Evolutionary conservation across 2,113 vertebrate species (phyloP).

Genomic region (Laticauda colubrina): DNA sequence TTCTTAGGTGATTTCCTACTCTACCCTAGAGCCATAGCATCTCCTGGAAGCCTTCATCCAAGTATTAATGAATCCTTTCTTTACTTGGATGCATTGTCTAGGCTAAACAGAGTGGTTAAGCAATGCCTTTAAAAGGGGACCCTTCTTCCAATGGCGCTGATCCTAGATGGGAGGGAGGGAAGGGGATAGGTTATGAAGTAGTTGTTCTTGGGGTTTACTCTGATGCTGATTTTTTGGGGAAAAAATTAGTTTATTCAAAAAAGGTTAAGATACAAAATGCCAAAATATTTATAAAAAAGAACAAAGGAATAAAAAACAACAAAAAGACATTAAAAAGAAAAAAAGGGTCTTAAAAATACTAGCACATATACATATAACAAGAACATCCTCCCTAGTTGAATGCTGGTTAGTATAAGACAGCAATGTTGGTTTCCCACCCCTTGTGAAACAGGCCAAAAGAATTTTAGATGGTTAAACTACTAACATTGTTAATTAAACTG

Average conservation of each 20-base stretch:
- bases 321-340: not conserved
- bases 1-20: not conserved
- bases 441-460: not conserved
- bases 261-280: not conserved
- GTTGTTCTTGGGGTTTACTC: not conserved
- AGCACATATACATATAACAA: not conserved
- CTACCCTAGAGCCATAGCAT: not conserved
- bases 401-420: not conserved
- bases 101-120: not conserved
- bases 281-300: not conserved
- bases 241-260: not conserved
- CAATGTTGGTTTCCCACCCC: not conserved
- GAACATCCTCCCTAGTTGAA: not conserved
- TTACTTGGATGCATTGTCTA: not conserved
- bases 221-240: too few species aligned
- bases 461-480: not conserved
- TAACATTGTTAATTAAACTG: not conserved
- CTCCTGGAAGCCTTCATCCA: not conserved
- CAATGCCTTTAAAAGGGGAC: not conserved
- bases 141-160: not conserved
- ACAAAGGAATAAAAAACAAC: not conserved
- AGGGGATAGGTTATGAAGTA: not conserved
- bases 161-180: not conserved
- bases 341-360: not conserved
- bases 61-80: not conserved